Conservation (phyloP, 2,888 invertebrate genomes). For the Microchrysa polita region DNA sequence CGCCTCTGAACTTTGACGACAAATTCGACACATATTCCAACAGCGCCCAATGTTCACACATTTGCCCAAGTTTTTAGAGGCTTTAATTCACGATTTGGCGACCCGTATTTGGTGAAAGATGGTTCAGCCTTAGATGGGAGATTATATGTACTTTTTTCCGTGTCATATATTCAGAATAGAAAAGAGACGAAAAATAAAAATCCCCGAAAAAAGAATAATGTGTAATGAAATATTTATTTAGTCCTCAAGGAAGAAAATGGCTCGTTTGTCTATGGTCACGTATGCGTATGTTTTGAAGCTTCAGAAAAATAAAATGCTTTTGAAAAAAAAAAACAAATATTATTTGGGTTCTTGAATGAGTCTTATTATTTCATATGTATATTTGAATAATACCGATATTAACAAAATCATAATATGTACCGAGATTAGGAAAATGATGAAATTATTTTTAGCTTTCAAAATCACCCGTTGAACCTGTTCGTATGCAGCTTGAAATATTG, state of each 20-base stretch:
- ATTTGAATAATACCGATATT: too few species aligned
- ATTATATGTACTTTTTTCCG: neutral
- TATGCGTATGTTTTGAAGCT: too few species aligned
- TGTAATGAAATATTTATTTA: conserved; percentile 3
- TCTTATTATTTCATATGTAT: too few species aligned
- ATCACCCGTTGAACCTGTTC: too few species aligned
- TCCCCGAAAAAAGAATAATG: neutral
- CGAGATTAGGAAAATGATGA: too few species aligned
- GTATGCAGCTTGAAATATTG: too few species aligned
- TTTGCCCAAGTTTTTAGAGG: neutral
- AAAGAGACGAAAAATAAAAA: neutral
- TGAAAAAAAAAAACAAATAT: too few species aligned
- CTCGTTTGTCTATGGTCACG: too few species aligned
- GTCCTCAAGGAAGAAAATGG: neutral
- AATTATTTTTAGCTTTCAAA: too few species aligned
- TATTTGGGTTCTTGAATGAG: too few species aligned
- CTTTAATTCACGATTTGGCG: neutral
- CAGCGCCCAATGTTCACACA: neutral
- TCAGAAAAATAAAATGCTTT: too few species aligned
- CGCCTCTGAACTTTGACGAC: neutral
- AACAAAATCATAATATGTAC: too few species aligned
- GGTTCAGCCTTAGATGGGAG: neutral
- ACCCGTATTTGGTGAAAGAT: neutral
- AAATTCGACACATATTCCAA: neutral
- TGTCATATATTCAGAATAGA: neutral